These are phyloP conservation scores for Phaethon lepturus DNA, from an alignment of 2,113 vertebrate genomes.

Conservation along the genomic window DNA sequence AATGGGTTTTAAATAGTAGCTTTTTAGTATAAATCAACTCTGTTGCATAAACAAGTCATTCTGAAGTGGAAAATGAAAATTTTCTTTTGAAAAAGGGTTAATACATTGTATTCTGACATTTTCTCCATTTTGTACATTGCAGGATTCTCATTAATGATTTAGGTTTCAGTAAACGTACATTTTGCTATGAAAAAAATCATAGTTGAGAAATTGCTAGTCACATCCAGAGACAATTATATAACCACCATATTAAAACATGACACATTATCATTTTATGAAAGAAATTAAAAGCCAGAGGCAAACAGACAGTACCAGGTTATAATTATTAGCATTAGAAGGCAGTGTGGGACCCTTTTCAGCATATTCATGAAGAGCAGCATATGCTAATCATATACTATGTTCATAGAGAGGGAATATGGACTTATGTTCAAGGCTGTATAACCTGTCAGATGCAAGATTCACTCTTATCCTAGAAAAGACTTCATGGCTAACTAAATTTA, in stretches of 20 bases:
- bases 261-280: neutral
- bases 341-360: neutral
- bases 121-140: neutral
- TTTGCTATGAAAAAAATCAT: neutral
- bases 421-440: neutral
- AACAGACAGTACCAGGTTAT: neutral
- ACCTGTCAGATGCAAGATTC: neutral
- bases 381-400: neutral
- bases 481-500: slow-evolving; percentile 13
- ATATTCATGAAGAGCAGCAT: slow-evolving; percentile 9
- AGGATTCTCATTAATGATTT: neutral
- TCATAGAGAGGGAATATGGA: neutral
- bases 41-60: neutral
- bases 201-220: neutral
- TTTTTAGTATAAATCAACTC: neutral
- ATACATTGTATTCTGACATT: neutral
- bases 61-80: neutral
- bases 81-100: neutral
- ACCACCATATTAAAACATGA: neutral
- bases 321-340: neutral
- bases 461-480: neutral
- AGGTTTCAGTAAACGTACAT: neutral
- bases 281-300: slow-evolving; percentile 41
- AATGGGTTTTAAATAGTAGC: neutral
- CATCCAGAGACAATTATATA: neutral